These are phyloP conservation scores for Cosmia trapezina DNA, from an alignment of 2,888 invertebrate species.

Conservation along the genomic window DNA sequence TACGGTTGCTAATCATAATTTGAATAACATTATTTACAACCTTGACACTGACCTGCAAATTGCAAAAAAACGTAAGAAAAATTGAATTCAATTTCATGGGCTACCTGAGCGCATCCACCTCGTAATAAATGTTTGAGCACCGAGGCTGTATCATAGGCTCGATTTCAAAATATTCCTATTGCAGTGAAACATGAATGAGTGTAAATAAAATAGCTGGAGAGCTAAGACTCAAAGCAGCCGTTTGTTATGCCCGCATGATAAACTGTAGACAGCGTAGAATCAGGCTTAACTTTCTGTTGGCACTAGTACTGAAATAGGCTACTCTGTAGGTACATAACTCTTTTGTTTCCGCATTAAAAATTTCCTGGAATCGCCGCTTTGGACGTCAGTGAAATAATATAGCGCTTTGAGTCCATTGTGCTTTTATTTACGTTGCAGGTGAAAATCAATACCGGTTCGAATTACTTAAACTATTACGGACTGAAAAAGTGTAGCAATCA, in stretches of 20 bases:
- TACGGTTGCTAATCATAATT: not conserved
- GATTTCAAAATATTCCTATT: too few species aligned
- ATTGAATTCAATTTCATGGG: not conserved
- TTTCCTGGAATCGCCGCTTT: conserved; percentile 19
- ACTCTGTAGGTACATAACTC: conserved; percentile 15
- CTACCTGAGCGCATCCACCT: not conserved
- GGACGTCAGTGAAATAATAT: conserved; percentile 12
- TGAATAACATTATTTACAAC: not conserved
- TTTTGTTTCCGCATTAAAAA: conserved; percentile 39
- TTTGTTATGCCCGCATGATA: conserved; percentile 43
- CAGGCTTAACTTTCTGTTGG: conserved; percentile 44
- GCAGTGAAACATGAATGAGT: conserved; percentile 7
- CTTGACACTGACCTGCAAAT: not conserved
- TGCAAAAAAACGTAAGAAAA: not conserved
- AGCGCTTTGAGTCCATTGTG: not conserved
- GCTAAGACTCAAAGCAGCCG: conserved; percentile 27
- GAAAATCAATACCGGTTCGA: not conserved
- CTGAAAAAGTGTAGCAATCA: not conserved
- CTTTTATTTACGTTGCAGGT: conserved; percentile 12
- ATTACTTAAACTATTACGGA: not conserved
- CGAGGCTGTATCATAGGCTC: not conserved
- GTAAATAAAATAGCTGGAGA: conserved; percentile 38
- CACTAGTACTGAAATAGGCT: conserved; percentile 34
- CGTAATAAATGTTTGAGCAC: not conserved
- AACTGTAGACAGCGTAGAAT: conserved; percentile 40